These are phyloP conservation scores for Phylloscopus collybita DNA, from an alignment of 2,797 vertebrate genomes.

Conservation along the genomic window DNA sequence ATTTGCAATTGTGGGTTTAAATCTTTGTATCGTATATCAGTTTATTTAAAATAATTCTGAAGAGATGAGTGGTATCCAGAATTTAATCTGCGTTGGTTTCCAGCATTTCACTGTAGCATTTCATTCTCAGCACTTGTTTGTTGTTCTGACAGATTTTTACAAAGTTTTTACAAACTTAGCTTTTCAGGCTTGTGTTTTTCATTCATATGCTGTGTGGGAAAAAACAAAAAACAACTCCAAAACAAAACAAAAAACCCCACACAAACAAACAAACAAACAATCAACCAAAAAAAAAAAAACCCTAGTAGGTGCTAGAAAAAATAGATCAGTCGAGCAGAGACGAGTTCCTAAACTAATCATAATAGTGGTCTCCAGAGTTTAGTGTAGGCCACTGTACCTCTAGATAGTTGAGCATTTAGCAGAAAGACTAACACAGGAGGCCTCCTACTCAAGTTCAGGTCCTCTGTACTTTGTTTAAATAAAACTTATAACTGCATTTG, in stretches of 20 bases:
- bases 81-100: not conserved
- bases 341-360: not conserved
- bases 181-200: not conserved
- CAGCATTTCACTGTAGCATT: not conserved
- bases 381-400: not conserved
- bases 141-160: not conserved
- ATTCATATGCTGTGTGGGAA: not conserved
- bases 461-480: not conserved
- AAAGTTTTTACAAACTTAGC: not conserved
- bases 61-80: not conserved
- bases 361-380: not conserved
- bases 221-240: not conserved
- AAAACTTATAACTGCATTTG: not conserved
- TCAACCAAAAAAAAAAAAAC: not conserved
- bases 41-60: not conserved
- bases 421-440: not conserved
- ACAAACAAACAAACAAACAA: too few species aligned
- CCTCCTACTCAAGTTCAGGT: not conserved
- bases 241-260: not conserved
- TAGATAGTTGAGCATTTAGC: not conserved
- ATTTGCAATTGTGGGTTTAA: not conserved
- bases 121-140: not conserved
- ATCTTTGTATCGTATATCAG: not conserved
- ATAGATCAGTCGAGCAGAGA: not conserved
- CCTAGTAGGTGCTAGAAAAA: not conserved